phyloP scores from a whole-genome alignment of 2,888 invertebrate species.

The Nomada fucata region DNA sequence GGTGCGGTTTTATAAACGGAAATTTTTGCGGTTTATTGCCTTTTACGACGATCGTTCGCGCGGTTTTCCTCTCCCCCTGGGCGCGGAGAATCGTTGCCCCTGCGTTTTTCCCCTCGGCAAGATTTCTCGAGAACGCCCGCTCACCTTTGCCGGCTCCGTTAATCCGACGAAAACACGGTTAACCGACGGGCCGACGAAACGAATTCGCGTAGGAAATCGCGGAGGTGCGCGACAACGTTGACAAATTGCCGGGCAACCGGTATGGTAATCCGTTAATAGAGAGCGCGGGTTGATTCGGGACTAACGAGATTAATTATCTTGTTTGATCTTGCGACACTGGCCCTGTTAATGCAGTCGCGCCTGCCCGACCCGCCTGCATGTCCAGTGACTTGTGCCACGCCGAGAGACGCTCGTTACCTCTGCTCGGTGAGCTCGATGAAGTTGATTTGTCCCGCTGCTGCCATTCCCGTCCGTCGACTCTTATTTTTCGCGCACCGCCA shows the following conservation, averaged over 20 bases:
- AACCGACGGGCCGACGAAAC: not conserved
- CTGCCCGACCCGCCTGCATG: slow-evolving; percentile 8
- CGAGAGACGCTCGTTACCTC: slow-evolving; percentile 47
- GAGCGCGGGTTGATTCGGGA: slow-evolving; percentile 66
- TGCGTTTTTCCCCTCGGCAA: not conserved
- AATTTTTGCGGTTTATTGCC: slow-evolving; percentile 76
- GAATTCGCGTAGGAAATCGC: slow-evolving; percentile 34
- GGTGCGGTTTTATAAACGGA: slow-evolving; percentile 77
- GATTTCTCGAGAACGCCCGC: not conserved
- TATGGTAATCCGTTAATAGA: slow-evolving; percentile 70
- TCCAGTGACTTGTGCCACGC: slow-evolving; percentile 27
- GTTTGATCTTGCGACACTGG: slow-evolving; percentile 69
- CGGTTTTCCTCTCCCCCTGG: too few species aligned
- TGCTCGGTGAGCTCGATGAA: slow-evolving; percentile 33
- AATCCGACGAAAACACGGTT: slow-evolving; percentile 29
- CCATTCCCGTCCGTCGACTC: not conserved
- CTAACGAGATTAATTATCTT: slow-evolving; percentile 70
- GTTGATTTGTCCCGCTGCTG: slow-evolving; percentile 35
- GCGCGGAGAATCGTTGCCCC: not conserved
- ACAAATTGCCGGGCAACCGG: slow-evolving; percentile 60
- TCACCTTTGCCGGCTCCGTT: slow-evolving; percentile 9
- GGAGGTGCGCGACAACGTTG: slow-evolving; percentile 47
- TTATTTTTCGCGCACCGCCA: not conserved
- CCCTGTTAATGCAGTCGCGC: slow-evolving; percentile 61
- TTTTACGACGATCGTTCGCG: slow-evolving; percentile 59